A percentile compares a stretch with the other conserved stretches of the same genome.
Conservation (phyloP, 2,797 vertebrate species). For the Poecilia velifera region DNA sequence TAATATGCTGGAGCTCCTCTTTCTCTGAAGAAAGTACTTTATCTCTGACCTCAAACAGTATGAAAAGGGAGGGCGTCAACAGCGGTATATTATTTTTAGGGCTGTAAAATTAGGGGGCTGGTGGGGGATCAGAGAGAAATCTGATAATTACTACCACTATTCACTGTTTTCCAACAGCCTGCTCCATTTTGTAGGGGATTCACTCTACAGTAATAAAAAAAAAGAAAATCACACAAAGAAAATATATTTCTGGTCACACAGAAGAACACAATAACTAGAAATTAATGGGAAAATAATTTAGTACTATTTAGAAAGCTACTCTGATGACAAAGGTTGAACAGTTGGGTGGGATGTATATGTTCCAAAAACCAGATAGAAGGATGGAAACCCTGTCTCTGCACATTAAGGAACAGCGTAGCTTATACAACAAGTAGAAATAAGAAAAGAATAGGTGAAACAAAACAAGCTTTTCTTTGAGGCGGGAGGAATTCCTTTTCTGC, state of each 20-base stretch:
- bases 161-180: constrained; percentile 12
- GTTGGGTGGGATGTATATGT: constrained; percentile 30
- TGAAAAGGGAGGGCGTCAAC: constrained; percentile 13
- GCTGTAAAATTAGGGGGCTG: neutral
- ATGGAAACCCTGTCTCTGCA: neutral
- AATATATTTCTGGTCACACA: constrained; percentile 31
- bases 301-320: constrained; percentile 13
- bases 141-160: constrained; percentile 14
- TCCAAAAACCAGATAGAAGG: constrained; percentile 7
- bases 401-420: constrained; percentile 15
- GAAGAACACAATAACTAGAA: constrained; percentile 47
- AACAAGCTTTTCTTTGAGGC: constrained; percentile 10
- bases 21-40: constrained; percentile 3
- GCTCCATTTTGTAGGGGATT: constrained; percentile 18
- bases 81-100: constrained; percentile 11
- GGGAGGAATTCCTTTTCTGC: constrained; percentile 28
- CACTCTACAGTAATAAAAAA: constrained; percentile 23
- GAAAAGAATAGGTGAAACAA: constrained; percentile 1
- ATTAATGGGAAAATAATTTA: constrained; percentile 29
- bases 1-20: constrained; percentile 17
- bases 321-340: constrained; percentile 21
- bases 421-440: constrained; percentile 15
- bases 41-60: constrained; percentile 14
- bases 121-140: constrained; percentile 13
- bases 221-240: constrained; percentile 24